Evolutionary conservation across 2,888 invertebrate species (phyloP).

Genomic region (Drosophila fungiperda): DNA sequence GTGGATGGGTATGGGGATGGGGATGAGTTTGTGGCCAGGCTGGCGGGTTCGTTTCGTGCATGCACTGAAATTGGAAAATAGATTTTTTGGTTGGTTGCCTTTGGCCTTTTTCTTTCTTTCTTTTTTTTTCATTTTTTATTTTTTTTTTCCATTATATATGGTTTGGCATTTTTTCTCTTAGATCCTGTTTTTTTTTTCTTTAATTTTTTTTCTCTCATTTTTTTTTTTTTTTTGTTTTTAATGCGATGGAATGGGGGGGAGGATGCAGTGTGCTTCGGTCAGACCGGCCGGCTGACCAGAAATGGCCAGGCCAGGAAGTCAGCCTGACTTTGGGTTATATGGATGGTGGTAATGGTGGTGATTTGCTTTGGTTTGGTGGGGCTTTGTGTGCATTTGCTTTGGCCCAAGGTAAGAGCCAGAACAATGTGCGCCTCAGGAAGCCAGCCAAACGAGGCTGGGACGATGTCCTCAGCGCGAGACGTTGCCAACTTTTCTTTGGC

Average conservation of each 20-base stretch:
- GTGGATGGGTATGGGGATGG: constrained; percentile 41
- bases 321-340: constrained; percentile 14
- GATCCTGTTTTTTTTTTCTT: constrained; percentile 6
- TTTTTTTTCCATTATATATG: constrained; percentile 18
- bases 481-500: constrained; percentile 51
- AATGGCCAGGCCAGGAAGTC: constrained; percentile 45
- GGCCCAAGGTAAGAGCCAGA: constrained; percentile 55
- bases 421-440: constrained; percentile 55
- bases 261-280: constrained; percentile 40
- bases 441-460: constrained; percentile 34
- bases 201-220: constrained; percentile 12
- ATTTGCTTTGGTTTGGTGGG: constrained; percentile 18
- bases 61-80: constrained; percentile 81
- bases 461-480: constrained; percentile 48
- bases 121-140: constrained; percentile 14
- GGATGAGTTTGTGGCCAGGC: constrained; percentile 38
- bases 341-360: background rate
- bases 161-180: constrained; percentile 35
- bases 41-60: constrained; percentile 60
- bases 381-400: constrained; percentile 41
- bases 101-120: constrained; percentile 51
- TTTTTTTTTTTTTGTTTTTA: constrained; percentile 22
- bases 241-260: constrained; percentile 29
- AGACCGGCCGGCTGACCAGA: constrained; percentile 30
- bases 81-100: constrained; percentile 80